Conservation (phyloP, 2,888 invertebrate genomes). For the Chesias legatella region DNA sequence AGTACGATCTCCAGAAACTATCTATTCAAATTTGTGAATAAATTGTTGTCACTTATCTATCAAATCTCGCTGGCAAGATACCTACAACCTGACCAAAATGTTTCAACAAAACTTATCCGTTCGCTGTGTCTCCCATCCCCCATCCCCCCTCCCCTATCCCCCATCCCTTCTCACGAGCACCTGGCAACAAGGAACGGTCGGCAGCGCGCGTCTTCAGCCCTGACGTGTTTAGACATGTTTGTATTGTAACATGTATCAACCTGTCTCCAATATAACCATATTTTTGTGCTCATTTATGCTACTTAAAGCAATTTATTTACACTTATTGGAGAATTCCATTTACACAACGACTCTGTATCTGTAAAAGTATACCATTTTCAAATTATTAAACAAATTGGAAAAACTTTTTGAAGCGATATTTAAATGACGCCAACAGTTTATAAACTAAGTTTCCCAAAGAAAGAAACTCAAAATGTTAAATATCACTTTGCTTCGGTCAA, state of each 20-base stretch:
- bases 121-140: no score
- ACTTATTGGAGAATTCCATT: no score
- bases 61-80: slow-evolving; percentile 27
- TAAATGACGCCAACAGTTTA: no score
- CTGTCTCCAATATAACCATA: slow-evolving; percentile 27
- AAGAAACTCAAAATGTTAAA: slow-evolving; percentile 1
- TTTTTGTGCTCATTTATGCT: slow-evolving; percentile 15
- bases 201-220: slow-evolving; percentile 25
- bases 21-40: slow-evolving; percentile 23
- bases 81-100: slow-evolving; percentile 42
- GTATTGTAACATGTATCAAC: slow-evolving; percentile 21
- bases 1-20: no score
- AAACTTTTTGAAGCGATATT: no score
- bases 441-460: no score
- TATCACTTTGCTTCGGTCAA: slow-evolving; percentile 6
- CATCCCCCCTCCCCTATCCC: no score
- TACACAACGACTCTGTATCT: no score
- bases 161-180: slow-evolving; percentile 34
- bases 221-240: slow-evolving; percentile 25
- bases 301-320: no score
- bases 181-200: slow-evolving; percentile 30
- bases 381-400: no score
- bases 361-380: no score
- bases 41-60: slow-evolving; percentile 22
- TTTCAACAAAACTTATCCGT: slow-evolving; percentile 28